Evolutionary conservation across 2,113 vertebrate genomes (phyloP), one percentile per base, ranked within the genome.

Genomic region (Corythoichthys intestinalis): DNA sequence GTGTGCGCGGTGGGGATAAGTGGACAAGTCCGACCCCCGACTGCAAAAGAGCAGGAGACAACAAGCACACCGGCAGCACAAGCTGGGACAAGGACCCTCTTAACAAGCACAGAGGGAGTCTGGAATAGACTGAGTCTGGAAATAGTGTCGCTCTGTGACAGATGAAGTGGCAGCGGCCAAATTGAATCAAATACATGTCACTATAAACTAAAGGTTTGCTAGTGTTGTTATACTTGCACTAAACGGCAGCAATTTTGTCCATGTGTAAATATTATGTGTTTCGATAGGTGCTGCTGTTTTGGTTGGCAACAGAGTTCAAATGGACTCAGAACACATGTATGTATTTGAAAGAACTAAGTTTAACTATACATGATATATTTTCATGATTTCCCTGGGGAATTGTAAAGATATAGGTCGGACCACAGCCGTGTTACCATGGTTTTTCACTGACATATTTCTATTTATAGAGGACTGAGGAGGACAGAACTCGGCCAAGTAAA

Each of bases 401-500:
- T 52, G 6, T 20, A 5, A 15, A 41, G 44, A 66, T 60, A n/a
- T 85, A 39, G 71, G 74, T 81, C 58, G 72, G 64, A 78, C 38
- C 20, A 3, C 11, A 57, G 39, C 3, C 10, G 34, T 17, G 75
- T 80, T 85, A 68, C 70, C 67, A 77, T 78, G 74, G 64, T 17
- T 28, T 48, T 83, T 37, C 58, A 13, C n/a, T 54, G 68, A 17
- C 50, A 41, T 65, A 41, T 44, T 38, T 80, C 76, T 83, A 81
- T 85, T 81, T 83, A 38, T 77, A 86, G 71, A 44, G 8, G 34
- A n/a, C 37, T 10, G 6, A 7, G 44, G 48, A 84, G 76, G 80
- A 82, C 59, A n/a, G 77, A 60, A 34, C 60, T 56, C 5, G 28
- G 54, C 59, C 60, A 10, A 46, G 65, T 62, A 69, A 82, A 72